Conservation (phyloP, 2,113 vertebrate genomes). For the Sapayoa aenigma region DNA sequence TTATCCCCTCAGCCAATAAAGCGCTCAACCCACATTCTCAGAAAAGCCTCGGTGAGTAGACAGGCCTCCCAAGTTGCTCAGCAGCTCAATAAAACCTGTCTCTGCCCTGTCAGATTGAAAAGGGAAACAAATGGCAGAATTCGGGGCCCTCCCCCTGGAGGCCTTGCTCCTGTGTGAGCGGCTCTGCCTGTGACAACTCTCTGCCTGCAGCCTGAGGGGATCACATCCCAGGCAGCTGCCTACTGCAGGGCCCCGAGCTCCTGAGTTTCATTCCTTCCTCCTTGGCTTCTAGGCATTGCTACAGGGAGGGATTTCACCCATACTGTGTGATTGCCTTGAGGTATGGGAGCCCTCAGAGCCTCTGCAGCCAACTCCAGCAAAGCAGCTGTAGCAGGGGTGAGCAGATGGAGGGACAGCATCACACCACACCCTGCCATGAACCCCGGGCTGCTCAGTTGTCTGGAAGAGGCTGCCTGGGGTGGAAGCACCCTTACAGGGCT, state of each 20-base stretch:
- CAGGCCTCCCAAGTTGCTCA: constrained; percentile 8
- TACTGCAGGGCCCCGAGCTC: background rate
- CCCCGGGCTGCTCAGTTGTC: background rate
- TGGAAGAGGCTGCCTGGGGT: background rate
- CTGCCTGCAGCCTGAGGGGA: background rate
- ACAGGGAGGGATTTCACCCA: background rate
- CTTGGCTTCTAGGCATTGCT: background rate
- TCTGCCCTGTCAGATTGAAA: constrained; percentile 10
- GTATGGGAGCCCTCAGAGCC: accelerated
- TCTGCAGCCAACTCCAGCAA: background rate
- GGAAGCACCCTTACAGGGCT: background rate
- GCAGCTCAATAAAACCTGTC: constrained; percentile 44
- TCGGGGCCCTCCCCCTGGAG: accelerated
- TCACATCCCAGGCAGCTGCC: accelerated
- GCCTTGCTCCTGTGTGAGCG: accelerated
- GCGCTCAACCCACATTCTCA: background rate
- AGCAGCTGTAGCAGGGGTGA: accelerated
- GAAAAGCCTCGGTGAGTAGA: background rate
- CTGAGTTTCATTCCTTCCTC: background rate
- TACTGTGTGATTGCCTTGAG: accelerated
- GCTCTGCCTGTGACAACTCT: background rate
- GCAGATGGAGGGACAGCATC: background rate
- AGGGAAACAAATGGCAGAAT: constrained; percentile 42
- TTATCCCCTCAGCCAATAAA: constrained; percentile 27
- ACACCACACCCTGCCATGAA: accelerated